Conservation (phyloP, 1,140 invertebrate species). For the Ceratina calcarata region DNA sequence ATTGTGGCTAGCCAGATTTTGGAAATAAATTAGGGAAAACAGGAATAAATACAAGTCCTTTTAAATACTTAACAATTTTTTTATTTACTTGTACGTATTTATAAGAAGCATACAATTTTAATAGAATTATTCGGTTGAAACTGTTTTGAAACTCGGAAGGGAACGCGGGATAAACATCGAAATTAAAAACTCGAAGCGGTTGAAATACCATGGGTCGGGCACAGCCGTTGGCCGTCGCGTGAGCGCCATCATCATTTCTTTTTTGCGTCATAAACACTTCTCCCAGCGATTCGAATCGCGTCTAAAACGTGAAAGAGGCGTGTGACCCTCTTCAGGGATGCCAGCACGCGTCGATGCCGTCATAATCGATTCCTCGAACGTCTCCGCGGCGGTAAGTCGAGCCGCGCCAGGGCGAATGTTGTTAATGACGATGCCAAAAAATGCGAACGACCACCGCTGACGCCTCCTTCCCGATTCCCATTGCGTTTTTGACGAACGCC, state of each 20-base stretch:
- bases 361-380: constrained; percentile 68
- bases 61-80: too few relatives aligned
- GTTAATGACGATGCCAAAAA: constrained; percentile 60
- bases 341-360: constrained; percentile 63
- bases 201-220: constrained; percentile 39
- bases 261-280: constrained; percentile 51
- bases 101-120: too few relatives aligned
- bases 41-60: too few relatives aligned
- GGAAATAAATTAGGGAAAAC: not conserved
- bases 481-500: not conserved
- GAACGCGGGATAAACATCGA: too few relatives aligned
- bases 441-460: constrained; percentile 40
- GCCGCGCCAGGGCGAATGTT: constrained; percentile 24
- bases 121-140: not conserved
- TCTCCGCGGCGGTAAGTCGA: not conserved
- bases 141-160: too few relatives aligned
- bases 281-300: constrained; percentile 40
- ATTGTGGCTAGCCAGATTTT: not conserved
- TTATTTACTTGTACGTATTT: too few relatives aligned
- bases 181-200: not conserved
- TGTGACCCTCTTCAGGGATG: constrained; percentile 54
- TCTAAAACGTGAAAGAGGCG: constrained; percentile 53
- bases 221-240: constrained; percentile 14
- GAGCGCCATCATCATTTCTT: constrained; percentile 44
- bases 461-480: constrained; percentile 22